Conservation (phyloP, 2,113 vertebrate species). For the Eurystomus gularis region DNA sequence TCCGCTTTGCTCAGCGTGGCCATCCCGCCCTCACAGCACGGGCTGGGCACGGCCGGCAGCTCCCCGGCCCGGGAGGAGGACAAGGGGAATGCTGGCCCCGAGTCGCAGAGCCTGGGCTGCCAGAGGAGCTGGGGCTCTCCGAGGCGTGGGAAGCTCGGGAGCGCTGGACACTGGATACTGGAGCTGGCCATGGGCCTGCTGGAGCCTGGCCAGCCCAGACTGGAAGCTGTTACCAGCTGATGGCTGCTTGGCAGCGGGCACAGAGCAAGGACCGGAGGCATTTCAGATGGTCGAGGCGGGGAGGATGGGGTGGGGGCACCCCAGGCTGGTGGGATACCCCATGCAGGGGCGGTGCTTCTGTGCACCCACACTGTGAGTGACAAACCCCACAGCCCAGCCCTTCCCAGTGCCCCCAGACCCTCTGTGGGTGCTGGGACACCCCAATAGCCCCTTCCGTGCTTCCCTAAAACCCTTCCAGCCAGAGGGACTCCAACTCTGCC, state of each 20-base stretch:
- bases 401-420: fast-evolving
- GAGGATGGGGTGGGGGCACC: not conserved
- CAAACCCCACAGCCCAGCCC: not conserved
- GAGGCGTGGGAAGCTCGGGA: conserved; percentile 50
- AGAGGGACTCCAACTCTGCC: not conserved
- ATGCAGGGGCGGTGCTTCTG: fast-evolving
- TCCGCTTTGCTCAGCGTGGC: fast-evolving
- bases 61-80: not conserved
- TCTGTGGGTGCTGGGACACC: fast-evolving
- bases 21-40: not conserved
- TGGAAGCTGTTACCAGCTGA: conserved; percentile 33
- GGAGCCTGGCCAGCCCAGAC: not conserved
- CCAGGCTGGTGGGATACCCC: not conserved
- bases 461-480: not conserved
- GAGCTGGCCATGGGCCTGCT: not conserved
- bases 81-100: not conserved
- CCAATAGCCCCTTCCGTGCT: too few relatives aligned
- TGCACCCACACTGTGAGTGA: fast-evolving
- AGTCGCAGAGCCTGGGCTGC: not conserved
- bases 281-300: not conserved
- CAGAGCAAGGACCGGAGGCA: not conserved
- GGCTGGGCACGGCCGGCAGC: not conserved
- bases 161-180: conserved; percentile 25
- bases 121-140: not conserved
- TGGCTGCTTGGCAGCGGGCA: conserved; percentile 30